phyloP scores from a whole-genome alignment of 2,797 vertebrate species.

The Siniperca scherzeri region DNA sequence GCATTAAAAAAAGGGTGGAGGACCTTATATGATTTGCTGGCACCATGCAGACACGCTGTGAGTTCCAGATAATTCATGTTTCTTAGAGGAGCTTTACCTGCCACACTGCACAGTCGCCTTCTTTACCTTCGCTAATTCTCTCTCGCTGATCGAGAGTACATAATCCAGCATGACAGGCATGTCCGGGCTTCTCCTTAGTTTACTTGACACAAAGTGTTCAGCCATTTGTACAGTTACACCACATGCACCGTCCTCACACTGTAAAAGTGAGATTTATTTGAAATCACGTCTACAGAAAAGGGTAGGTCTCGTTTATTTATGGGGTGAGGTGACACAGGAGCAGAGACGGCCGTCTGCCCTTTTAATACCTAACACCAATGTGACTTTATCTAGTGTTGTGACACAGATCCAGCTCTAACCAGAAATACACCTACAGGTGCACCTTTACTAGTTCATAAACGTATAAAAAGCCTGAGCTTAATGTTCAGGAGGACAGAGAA shows the following conservation, averaged over 20 bases:
- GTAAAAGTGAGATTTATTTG: not conserved
- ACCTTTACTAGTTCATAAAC: not conserved
- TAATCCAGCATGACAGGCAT: slow-evolving; percentile 19
- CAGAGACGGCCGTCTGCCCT: not conserved
- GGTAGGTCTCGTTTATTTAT: not conserved
- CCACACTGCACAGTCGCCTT: slow-evolving; percentile 8
- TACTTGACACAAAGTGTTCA: slow-evolving; percentile 3
- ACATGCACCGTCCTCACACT: not conserved
- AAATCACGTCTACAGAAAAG: no score
- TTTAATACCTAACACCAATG: not conserved
- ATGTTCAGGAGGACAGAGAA: not conserved
- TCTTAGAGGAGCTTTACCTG: slow-evolving; percentile 23
- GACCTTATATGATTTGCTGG: not conserved
- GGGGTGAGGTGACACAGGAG: not conserved
- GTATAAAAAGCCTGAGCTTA: not conserved
- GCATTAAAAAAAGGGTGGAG: not conserved
- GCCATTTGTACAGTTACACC: not conserved
- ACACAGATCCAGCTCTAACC: not conserved
- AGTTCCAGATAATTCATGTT: slow-evolving; percentile 27
- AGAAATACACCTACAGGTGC: not conserved
- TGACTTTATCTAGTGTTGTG: not conserved
- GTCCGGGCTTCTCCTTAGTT: slow-evolving; percentile 5
- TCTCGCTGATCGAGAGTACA: not conserved
- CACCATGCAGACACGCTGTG: not conserved
- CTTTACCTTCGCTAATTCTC: slow-evolving; percentile 12